Evolutionary conservation across 2,113 vertebrate genomes (phyloP), one percentile per base, ranked within the genome.

Genomic region (Equus quagga): DNA sequence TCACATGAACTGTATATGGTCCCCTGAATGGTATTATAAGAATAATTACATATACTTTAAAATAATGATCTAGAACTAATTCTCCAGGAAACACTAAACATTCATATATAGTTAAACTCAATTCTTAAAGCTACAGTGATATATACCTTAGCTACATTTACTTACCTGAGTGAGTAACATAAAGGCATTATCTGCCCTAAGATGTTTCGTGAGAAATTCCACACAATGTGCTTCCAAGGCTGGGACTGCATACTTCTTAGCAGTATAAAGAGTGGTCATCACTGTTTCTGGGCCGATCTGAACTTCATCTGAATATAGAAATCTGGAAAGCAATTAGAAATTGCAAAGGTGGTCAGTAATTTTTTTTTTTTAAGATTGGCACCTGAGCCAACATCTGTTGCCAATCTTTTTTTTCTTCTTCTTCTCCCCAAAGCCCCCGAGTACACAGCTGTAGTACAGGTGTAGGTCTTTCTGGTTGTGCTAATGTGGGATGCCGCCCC

Each of bases 301-400:
- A 98, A 99, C 99, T 98, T 99, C 99, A 87, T 99, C 99, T 80
- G 99, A 99, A 98, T 99, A 99, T 24, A 99, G 99, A 98, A 99
- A 99, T 98, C 99, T 99, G 89, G 64, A 98, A 98, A 98, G 82
- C 81, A 98, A 98, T 56, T 76, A 8, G 14, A 97, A 75, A 97
- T 94, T 69, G 21, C 41, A 96, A 56, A 92, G 23, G 85, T n/a
- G 7, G 31, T 93, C 31, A 85, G 41, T 15, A 41, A 33, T 72
- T 41, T 41, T 41, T 41, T 41, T 41, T 41, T 41, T 41, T 41
- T 41, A 41, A 41, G 36, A 41, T 41, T 41, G 36, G 36, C 36
- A 41, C 36, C 36, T 41, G 36, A 41, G 36, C 36, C 36, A 41
- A 41, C 36, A 41, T 41, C 36, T 41, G 36, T 41, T 41, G 36